These are phyloP conservation scores for Paraplagusia blochii DNA, from an alignment of 2,113 vertebrate species.

Conservation along the genomic window DNA sequence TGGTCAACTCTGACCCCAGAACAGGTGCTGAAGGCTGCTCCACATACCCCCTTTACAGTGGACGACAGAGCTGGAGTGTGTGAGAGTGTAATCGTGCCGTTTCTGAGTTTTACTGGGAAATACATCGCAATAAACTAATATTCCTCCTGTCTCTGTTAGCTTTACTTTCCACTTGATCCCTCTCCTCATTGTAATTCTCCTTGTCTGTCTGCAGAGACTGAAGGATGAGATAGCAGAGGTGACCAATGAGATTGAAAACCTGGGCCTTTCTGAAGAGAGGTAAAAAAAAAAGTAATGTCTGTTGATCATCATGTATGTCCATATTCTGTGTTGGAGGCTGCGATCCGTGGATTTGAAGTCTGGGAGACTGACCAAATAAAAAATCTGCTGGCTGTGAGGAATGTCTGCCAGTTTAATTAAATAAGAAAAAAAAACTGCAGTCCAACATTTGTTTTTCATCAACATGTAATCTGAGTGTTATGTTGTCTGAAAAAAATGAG, in stretches of 20 bases:
- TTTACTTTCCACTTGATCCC: neutral
- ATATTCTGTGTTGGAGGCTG: constrained; percentile 8
- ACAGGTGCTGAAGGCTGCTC: constrained; percentile 58
- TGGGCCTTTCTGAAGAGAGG: constrained; percentile 95
- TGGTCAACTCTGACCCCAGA: constrained; percentile 39
- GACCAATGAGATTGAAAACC: constrained; percentile 94
- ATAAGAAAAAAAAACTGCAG: neutral
- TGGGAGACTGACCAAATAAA: neutral
- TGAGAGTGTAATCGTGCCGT: constrained; percentile 13
- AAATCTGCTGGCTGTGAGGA: neutral
- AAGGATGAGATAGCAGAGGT: constrained; percentile 99
- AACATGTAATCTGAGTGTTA: neutral
- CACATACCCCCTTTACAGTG: constrained; percentile 28
- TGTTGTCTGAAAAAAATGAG: neutral
- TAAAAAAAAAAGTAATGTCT: constrained; percentile 75
- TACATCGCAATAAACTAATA: too few relatives aligned
- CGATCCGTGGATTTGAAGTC: constrained; percentile 1
- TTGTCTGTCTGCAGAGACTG: constrained; percentile 77
- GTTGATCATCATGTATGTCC: constrained; percentile 5
- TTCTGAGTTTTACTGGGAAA: constrained; percentile 37
- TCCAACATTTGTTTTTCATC: neutral
- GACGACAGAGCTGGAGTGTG: constrained; percentile 18
- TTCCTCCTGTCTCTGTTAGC: constrained; percentile 5
- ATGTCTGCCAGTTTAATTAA: neutral
- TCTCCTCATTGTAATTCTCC: neutral